Conservation (phyloP, 2,113 vertebrate species). For the Casuarius casuarius region DNA sequence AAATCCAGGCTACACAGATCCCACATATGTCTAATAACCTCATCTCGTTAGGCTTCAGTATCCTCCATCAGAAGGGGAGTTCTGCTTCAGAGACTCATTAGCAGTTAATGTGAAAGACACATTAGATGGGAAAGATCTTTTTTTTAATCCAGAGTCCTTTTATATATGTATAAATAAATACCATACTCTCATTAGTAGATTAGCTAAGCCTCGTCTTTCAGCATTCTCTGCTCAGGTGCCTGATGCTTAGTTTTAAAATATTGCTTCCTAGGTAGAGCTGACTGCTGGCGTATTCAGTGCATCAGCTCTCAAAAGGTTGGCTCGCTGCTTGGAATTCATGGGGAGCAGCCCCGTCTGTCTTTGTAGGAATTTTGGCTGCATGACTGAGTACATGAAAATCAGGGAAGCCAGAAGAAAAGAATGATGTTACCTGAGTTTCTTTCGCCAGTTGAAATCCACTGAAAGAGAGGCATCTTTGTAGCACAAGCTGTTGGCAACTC, state of each 20-base stretch:
- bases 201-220: not conserved
- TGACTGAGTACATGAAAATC: slow-evolving; percentile 51
- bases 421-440: slow-evolving; percentile 62
- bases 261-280: slow-evolving; percentile 2
- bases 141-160: not conserved
- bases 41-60: not conserved
- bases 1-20: not conserved
- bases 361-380: slow-evolving; percentile 63
- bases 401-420: slow-evolving; percentile 65
- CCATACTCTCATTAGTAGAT: not conserved
- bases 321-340: slow-evolving; percentile 35
- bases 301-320: slow-evolving; percentile 35
- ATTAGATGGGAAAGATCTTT: not conserved
- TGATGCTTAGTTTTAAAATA: slow-evolving; percentile 17
- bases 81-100: not conserved
- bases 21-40: not conserved
- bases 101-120: not conserved
- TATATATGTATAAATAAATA: not conserved
- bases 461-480: slow-evolving; percentile 63
- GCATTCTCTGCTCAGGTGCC: not conserved
- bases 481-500: slow-evolving; percentile 65
- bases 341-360: slow-evolving; percentile 41
- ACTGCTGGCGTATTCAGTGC: slow-evolving; percentile 46
- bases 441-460: slow-evolving; percentile 61
- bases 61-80: not conserved